These are phyloP conservation scores for Pan paniscus DNA, from an alignment of 2,113 vertebrate genomes.

Conservation along the genomic window DNA sequence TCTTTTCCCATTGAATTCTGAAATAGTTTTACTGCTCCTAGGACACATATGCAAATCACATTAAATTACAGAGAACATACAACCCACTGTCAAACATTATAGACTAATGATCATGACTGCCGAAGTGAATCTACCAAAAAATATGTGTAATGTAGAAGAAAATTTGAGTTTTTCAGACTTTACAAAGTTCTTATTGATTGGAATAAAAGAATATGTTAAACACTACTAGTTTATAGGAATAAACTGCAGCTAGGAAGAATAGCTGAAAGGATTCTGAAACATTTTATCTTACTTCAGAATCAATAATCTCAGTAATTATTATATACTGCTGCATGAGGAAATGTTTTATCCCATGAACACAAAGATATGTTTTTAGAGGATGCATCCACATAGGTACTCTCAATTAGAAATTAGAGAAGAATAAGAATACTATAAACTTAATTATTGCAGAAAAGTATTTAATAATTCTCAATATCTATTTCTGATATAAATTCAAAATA, in stretches of 20 bases:
- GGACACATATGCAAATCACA: conserved; percentile 54
- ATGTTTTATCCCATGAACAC: neutral
- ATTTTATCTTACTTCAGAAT: neutral
- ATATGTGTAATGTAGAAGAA: neutral
- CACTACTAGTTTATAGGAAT: neutral
- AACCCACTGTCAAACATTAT: conserved; percentile 24
- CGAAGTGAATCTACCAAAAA: conserved; percentile 60
- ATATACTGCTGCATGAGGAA: neutral
- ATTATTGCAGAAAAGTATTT: neutral
- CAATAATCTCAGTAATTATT: neutral
- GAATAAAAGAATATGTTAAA: neutral
- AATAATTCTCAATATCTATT: neutral
- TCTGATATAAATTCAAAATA: neutral
- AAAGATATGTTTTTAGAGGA: neutral
- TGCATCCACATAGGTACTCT: neutral
- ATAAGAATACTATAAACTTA: neutral
- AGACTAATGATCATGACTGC: conserved; percentile 34
- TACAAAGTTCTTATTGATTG: neutral
- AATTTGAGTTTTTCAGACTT: conserved; percentile 40
- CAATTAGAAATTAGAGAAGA: neutral
- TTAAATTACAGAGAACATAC: conserved; percentile 65
- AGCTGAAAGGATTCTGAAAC: neutral
- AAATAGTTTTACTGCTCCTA: conserved; percentile 59
- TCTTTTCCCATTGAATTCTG: conserved; percentile 51
- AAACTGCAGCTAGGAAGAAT: neutral